Percentiles rank a stretch among this genome's conserved stretches.
Evolutionary conservation across 2,113 vertebrate genomes (phyloP).

Genomic region (Capricornis sumatraensis): DNA sequence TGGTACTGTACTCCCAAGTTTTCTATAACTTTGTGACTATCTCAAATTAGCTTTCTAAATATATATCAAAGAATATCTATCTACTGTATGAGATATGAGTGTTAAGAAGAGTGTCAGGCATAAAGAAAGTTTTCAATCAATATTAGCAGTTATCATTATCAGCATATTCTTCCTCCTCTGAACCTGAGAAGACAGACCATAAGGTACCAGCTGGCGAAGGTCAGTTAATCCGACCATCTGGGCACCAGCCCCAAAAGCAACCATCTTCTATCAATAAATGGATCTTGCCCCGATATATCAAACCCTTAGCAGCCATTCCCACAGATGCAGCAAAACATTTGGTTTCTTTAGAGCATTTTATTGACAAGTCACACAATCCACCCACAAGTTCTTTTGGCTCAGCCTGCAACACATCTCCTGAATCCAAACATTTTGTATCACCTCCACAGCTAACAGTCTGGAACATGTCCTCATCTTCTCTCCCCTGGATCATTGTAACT

Average conservation of each 20-base stretch:
- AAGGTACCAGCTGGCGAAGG: background rate
- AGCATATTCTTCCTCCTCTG: background rate
- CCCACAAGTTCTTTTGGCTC: background rate
- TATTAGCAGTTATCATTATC: background rate
- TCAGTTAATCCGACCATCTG: background rate
- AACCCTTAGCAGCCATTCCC: background rate
- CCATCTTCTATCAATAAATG: background rate
- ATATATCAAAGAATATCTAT: background rate
- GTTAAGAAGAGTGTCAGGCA: background rate
- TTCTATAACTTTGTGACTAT: background rate
- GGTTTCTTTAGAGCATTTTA: background rate
- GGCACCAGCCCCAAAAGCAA: background rate
- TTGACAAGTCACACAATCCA: background rate
- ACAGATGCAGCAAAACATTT: background rate
- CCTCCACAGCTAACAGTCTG: background rate
- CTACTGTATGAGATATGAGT: background rate
- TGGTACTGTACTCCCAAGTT: background rate
- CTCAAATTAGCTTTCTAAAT: background rate
- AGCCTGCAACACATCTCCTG: background rate
- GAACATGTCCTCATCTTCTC: background rate
- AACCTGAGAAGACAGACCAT: background rate
- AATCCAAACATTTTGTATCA: background rate
- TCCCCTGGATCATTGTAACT: accelerated
- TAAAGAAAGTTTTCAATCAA: background rate
- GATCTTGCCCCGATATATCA: background rate